Evolutionary conservation across 2,888 invertebrate genomes (phyloP).

Genomic region (Drosophila suboccidentalis): DNA sequence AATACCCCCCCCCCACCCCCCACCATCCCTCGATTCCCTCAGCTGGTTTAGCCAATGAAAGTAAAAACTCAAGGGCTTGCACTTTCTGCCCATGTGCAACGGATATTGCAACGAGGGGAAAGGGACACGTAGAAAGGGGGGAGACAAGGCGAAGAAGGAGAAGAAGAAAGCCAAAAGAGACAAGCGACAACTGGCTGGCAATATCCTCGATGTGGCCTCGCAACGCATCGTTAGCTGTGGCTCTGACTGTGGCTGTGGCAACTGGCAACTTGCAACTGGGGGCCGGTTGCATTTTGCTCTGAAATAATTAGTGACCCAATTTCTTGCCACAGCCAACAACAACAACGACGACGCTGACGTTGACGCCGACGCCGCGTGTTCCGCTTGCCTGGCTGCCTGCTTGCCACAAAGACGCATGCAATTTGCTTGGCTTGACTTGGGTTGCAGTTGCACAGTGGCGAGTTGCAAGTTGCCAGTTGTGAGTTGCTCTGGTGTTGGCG

Average conservation of each 20-base stretch:
- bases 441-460: slow-evolving; percentile 41
- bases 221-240: slow-evolving; percentile 76
- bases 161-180: slow-evolving; percentile 10
- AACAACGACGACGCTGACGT: slow-evolving; percentile 38
- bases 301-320: slow-evolving; percentile 82
- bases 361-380: slow-evolving; percentile 50
- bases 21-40: not conserved
- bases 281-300: slow-evolving; percentile 80
- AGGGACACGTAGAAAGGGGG: slow-evolving; percentile 2
- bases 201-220: slow-evolving; percentile 61
- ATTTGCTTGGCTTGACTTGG: slow-evolving; percentile 69
- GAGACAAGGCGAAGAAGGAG: not conserved
- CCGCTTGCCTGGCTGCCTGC: slow-evolving; percentile 67
- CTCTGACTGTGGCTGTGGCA: slow-evolving; percentile 14
- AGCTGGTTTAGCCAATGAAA: slow-evolving; percentile 75
- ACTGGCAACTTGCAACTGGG: slow-evolving; percentile 34
- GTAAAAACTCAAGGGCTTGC: slow-evolving; percentile 86
- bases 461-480: slow-evolving; percentile 27
- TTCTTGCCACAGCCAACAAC: slow-evolving; percentile 61
- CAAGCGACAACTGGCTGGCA: slow-evolving; percentile 35
- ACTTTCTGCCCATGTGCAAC: slow-evolving; percentile 78
- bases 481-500: slow-evolving; percentile 59
- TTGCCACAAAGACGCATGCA: slow-evolving; percentile 70
- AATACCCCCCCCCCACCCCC: not conserved
- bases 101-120: slow-evolving; percentile 21